phyloP scores from a whole-genome alignment of 2,888 invertebrate genomes.

The Ornithoptera alexandrae region DNA sequence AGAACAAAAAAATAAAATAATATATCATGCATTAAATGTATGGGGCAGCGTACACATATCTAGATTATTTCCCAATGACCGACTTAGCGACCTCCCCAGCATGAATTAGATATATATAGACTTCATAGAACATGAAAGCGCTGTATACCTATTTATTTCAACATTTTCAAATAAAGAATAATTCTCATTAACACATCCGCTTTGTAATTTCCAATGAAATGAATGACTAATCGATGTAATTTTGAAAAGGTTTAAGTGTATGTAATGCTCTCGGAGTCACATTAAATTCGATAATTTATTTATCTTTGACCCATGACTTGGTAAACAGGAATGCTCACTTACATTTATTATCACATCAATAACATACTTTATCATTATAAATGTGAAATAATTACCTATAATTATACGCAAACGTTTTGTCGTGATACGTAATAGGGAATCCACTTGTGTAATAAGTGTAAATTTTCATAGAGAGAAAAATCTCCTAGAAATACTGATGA shows the following conservation, averaged over 20 bases:
- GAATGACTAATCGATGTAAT: slow-evolving; percentile 19
- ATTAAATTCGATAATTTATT: slow-evolving; percentile 17
- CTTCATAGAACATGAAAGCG: neutral
- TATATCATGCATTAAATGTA: too few relatives aligned
- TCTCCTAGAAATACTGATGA: neutral
- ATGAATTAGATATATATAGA: neutral
- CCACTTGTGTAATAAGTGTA: neutral
- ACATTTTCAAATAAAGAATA: neutral
- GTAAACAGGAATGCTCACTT: slow-evolving; percentile 16
- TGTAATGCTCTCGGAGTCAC: slow-evolving; percentile 5
- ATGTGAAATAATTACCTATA: slow-evolving; percentile 4
- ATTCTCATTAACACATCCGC: neutral
- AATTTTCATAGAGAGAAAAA: neutral
- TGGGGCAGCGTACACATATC: too few relatives aligned
- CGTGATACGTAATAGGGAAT: neutral
- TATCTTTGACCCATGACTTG: slow-evolving; percentile 24
- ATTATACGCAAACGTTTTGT: slow-evolving; percentile 1
- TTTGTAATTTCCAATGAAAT: neutral
- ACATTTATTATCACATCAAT: slow-evolving; percentile 21
- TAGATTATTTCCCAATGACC: too few relatives aligned
- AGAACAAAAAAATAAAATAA: too few relatives aligned
- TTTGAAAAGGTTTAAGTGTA: slow-evolving; percentile 8
- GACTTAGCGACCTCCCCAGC: neutral
- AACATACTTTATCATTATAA: slow-evolving; percentile 12
- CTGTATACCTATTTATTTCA: neutral